A percentile compares a stretch with the other conserved stretches of the same genome.
Evolutionary conservation across 2,797 vertebrate genomes (phyloP).

Genomic region (Antrozous pallidus): DNA sequence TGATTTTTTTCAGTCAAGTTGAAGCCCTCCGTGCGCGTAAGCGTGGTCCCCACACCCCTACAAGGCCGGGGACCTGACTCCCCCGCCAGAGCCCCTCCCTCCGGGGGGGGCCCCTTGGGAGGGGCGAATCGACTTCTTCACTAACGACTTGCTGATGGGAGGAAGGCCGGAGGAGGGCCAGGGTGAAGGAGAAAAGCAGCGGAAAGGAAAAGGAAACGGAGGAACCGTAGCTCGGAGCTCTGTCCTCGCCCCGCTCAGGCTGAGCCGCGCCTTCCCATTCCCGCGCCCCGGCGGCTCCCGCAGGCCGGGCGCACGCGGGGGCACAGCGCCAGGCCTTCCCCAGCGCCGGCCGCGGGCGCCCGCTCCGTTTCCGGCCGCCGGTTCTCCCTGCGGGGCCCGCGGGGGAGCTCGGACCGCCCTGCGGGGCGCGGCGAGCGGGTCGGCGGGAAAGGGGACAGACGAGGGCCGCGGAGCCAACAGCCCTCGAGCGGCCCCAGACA

Average conservation of each 20-base stretch:
- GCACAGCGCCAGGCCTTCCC: neutral
- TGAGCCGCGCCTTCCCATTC: neutral
- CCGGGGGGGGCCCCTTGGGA: neutral
- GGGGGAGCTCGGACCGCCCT: neutral
- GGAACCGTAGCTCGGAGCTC: neutral
- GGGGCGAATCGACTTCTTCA: neutral
- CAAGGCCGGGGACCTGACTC: neutral
- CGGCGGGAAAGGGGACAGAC: neutral
- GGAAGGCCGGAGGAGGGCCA: neutral
- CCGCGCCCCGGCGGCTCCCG: too few species aligned
- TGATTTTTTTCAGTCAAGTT: neutral
- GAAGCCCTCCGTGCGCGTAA: neutral
- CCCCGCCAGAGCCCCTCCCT: neutral
- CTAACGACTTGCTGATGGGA: neutral
- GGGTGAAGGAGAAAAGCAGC: neutral
- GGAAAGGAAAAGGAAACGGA: neutral
- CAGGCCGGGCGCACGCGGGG: neutral
- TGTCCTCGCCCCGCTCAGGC: neutral
- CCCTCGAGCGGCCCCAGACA: neutral
- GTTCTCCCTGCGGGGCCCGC: neutral
- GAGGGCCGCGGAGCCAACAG: neutral
- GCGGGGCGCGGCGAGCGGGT: neutral
- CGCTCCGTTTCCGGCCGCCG: neutral
- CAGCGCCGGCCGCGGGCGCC: neutral
- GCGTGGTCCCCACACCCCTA: neutral